phyloP scores from a whole-genome alignment of 2,797 vertebrate species.

The Buceros bicornis region DNA sequence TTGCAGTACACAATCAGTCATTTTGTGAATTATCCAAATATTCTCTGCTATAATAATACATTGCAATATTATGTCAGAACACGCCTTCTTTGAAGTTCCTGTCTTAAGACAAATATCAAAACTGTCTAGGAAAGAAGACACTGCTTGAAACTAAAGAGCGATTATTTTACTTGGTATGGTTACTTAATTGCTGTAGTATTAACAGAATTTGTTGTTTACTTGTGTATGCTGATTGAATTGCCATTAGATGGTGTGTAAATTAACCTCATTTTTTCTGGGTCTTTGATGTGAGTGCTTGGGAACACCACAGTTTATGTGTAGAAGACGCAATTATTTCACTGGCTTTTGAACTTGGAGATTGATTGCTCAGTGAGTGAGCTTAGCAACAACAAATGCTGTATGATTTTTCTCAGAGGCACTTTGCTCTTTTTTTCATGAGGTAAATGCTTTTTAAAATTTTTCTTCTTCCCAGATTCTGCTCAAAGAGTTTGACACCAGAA shows the following conservation, averaged over 20 bases:
- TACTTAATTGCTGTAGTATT: not conserved
- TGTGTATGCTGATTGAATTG: not conserved
- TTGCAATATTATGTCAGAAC: not conserved
- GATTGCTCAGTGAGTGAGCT: not conserved
- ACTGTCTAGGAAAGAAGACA: not conserved
- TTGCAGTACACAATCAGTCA: not conserved
- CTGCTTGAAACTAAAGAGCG: not conserved
- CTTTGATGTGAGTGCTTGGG: not conserved
- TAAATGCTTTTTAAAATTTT: not conserved
- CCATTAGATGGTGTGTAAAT: not conserved
- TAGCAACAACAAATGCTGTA: not conserved
- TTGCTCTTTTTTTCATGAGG: not conserved
- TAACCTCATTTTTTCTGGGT: not conserved
- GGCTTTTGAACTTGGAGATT: not conserved
- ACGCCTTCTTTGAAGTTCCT: constrained; percentile 13
- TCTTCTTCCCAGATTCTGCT: constrained; percentile 88
- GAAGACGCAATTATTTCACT: not conserved
- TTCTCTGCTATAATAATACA: not conserved
- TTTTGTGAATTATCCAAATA: not conserved
- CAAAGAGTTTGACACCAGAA: constrained; percentile 95
- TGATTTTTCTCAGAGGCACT: not conserved
- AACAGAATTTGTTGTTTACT: constrained; percentile 4
- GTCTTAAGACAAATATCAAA: not conserved
- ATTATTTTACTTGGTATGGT: not conserved
- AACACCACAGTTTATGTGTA: not conserved